Evolutionary conservation across 2,113 vertebrate species (phyloP).

Genomic region (Chlorocebus sabaeus): DNA sequence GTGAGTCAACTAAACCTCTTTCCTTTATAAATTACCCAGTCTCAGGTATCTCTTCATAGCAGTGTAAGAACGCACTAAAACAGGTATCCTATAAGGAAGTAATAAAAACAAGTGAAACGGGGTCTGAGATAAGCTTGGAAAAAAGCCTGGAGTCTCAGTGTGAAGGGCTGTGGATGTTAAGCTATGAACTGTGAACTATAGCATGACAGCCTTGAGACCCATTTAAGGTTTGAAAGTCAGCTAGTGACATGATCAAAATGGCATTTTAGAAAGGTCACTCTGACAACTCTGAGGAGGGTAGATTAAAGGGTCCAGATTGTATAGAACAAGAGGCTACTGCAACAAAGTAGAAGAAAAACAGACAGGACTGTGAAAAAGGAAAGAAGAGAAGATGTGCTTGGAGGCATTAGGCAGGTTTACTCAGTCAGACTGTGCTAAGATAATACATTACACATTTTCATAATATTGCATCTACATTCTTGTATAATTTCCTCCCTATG

Average conservation of each 20-base stretch:
- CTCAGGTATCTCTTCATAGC: too few species aligned
- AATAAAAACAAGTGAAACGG: neutral
- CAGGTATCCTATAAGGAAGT: neutral
- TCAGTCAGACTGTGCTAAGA: neutral
- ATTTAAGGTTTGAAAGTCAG: slow-evolving; percentile 61
- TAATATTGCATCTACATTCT: neutral
- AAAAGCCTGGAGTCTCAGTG: neutral
- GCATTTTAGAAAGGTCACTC: slow-evolving; percentile 74
- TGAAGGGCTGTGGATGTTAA: slow-evolving; percentile 50
- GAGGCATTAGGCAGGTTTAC: neutral
- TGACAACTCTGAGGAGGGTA: slow-evolving; percentile 46
- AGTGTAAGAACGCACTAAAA: too few species aligned
- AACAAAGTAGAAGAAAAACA: neutral
- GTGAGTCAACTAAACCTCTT: too few species aligned
- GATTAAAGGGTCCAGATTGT: slow-evolving; percentile 48
- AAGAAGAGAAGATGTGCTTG: neutral
- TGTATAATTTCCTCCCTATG: neutral
- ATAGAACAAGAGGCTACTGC: neutral
- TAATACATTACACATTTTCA: neutral
- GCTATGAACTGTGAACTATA: slow-evolving; percentile 65
- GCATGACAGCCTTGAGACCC: slow-evolving; percentile 65
- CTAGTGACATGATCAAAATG: slow-evolving; percentile 65
- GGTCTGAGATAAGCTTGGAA: slow-evolving; percentile 1
- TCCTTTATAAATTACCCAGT: too few species aligned
- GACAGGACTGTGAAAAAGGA: neutral